A percentile compares a stretch with the other conserved stretches of the same genome.
phyloP scores from a whole-genome alignment of 1,140 invertebrate species.

The Nomia melanderi region DNA sequence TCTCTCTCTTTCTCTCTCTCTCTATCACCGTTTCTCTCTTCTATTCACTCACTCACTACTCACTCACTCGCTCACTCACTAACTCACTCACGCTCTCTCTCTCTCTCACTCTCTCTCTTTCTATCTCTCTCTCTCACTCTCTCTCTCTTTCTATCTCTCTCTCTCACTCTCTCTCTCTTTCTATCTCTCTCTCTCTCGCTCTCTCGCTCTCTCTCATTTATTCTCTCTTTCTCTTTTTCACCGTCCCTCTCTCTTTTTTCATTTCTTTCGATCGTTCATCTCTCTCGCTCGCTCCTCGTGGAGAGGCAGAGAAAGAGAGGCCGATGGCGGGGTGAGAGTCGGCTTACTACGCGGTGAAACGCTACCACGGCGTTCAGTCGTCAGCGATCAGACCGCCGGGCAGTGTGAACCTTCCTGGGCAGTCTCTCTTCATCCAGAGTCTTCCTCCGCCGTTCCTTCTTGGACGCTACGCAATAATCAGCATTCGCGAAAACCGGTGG shows the following conservation, averaged over 20 bases:
- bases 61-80: slow-evolving; percentile 21
- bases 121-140: slow-evolving; percentile 24
- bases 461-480: slow-evolving; percentile 39
- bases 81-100: neutral
- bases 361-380: slow-evolving; percentile 68
- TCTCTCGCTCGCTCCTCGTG: slow-evolving; percentile 52
- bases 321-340: slow-evolving; percentile 69
- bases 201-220: slow-evolving; percentile 29
- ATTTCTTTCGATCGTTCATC: neutral
- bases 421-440: slow-evolving; percentile 55
- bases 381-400: slow-evolving; percentile 70
- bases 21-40: neutral
- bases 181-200: too few species aligned
- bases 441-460: slow-evolving; percentile 29
- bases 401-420: slow-evolving; percentile 67
- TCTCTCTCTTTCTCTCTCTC: slow-evolving; percentile 31
- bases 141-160: neutral
- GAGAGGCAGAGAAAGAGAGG: slow-evolving; percentile 59
- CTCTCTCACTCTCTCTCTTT: slow-evolving; percentile 36
- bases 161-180: slow-evolving; percentile 34
- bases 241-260: neutral
- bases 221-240: slow-evolving; percentile 11
- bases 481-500: slow-evolving; percentile 21
- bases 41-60: slow-evolving; percentile 19
- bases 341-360: slow-evolving; percentile 70